Percentiles rank a stretch among this genome's conserved stretches.
Conservation (phyloP, 1,140 invertebrate genomes). For the Pararge aegeria region DNA sequence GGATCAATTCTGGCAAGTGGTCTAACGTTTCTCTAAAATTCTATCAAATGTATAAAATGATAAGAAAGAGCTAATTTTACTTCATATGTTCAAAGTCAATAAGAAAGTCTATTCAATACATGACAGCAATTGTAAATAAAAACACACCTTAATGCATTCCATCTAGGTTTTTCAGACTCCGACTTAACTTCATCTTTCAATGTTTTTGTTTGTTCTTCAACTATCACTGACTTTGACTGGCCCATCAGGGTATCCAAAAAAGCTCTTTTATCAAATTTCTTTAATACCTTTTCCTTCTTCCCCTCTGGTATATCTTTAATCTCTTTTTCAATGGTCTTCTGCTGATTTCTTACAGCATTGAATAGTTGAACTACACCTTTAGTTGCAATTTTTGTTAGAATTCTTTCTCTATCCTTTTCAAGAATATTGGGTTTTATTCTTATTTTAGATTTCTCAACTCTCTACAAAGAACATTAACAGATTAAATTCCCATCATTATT, state of each 20-base stretch:
- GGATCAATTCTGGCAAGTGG: no score
- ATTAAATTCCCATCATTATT: no score
- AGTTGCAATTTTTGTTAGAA: slow-evolving; percentile 90
- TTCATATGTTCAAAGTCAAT: no score
- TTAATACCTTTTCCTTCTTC: slow-evolving; percentile 90
- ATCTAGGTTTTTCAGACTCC: slow-evolving; percentile 69
- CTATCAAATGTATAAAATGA: no score
- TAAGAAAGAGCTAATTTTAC: no score
- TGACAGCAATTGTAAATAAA: no score
- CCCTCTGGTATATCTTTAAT: slow-evolving; percentile 88
- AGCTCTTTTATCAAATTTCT: slow-evolving; percentile 88
- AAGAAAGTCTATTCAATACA: no score
- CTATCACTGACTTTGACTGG: slow-evolving; percentile 81
- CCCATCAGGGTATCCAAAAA: slow-evolving; percentile 93
- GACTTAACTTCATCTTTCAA: slow-evolving; percentile 68
- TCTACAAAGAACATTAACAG: slow-evolving; percentile 65
- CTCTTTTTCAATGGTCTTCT: slow-evolving; percentile 87
- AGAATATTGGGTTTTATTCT: slow-evolving; percentile 87
- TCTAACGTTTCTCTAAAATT: no score
- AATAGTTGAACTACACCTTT: slow-evolving; percentile 96
- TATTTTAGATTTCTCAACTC: slow-evolving; percentile 83
- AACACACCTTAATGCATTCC: slow-evolving; percentile 79
- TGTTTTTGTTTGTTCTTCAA: slow-evolving; percentile 79
- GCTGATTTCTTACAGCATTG: slow-evolving; percentile 93
- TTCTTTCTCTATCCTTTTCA: slow-evolving; percentile 87